Conservation (phyloP, 2,797 vertebrate species). For the Dendrocincla tyrannina region DNA sequence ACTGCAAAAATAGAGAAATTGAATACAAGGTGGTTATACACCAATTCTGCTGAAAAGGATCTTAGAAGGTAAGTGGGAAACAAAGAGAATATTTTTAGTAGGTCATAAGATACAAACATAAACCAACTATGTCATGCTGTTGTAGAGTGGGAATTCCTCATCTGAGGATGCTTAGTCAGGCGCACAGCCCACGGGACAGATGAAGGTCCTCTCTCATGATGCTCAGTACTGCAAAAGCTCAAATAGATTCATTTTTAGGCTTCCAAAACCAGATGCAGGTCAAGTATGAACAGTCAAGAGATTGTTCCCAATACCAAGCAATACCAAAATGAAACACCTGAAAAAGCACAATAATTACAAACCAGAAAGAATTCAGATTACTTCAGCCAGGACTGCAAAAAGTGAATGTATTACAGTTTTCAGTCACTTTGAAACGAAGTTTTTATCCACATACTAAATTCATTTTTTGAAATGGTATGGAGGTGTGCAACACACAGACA, state of each 20-base stretch:
- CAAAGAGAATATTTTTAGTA: conserved; percentile 15
- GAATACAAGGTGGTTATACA: not conserved
- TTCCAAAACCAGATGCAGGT: not conserved
- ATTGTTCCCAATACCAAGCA: not conserved
- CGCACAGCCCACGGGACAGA: not conserved
- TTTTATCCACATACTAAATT: not conserved
- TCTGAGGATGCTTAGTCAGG: not conserved
- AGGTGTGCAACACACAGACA: not conserved
- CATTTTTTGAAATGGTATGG: not conserved
- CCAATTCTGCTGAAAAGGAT: not conserved
- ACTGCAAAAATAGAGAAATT: not conserved
- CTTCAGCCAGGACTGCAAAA: not conserved
- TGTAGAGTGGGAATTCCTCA: conserved; percentile 45
- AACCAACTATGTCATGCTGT: conserved; percentile 8
- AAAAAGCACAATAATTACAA: not conserved
- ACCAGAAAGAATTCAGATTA: not conserved
- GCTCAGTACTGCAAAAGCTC: not conserved
- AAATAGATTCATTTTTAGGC: not conserved
- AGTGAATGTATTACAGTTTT: not conserved
- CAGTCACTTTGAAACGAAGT: not conserved
- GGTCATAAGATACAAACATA: conserved; percentile 26
- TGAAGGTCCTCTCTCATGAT: not conserved
- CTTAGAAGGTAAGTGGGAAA: not conserved
- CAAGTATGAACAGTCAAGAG: not conserved
- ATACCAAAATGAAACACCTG: not conserved